Evolutionary conservation across 2,888 invertebrate species (phyloP).

Genomic region (Acrobasis repandana): DNA sequence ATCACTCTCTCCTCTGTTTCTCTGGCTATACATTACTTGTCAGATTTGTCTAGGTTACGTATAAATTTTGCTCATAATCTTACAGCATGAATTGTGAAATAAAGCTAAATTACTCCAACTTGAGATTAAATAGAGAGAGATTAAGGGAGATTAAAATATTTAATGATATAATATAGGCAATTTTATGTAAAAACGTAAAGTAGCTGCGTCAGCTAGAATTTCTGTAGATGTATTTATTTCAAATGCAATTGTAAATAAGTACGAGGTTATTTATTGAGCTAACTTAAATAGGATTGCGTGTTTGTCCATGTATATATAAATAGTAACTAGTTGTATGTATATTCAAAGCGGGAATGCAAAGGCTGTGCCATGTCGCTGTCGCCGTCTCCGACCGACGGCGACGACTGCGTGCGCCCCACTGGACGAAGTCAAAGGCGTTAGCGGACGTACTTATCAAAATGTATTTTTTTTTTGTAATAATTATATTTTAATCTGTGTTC

Average conservation of each 20-base stretch:
- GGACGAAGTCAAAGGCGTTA: background rate
- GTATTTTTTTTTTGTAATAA: too few relatives aligned
- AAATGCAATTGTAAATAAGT: background rate
- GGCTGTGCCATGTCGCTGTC: slow-evolving; percentile 1
- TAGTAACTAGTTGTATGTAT: background rate
- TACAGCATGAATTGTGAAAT: background rate
- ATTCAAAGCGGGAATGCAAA: background rate
- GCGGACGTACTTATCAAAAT: background rate
- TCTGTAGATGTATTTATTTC: background rate
- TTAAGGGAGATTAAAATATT: background rate
- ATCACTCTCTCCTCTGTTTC: too few relatives aligned
- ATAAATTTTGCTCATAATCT: background rate
- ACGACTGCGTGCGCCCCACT: background rate
- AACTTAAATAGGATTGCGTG: slow-evolving; percentile 5
- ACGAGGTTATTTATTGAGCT: background rate
- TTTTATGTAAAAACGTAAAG: too few relatives aligned
- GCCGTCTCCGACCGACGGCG: background rate
- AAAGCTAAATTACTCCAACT: background rate
- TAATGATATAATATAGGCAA: too few relatives aligned
- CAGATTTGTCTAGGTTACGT: background rate
- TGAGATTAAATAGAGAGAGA: background rate
- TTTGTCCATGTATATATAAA: background rate
- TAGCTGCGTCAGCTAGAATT: background rate
- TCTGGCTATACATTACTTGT: background rate
- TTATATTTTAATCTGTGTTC: too few relatives aligned